Evolutionary conservation across 2,797 vertebrate genomes (phyloP), one percentile per base, ranked within the genome.

Genomic region (Trachops cirrhosus): DNA sequence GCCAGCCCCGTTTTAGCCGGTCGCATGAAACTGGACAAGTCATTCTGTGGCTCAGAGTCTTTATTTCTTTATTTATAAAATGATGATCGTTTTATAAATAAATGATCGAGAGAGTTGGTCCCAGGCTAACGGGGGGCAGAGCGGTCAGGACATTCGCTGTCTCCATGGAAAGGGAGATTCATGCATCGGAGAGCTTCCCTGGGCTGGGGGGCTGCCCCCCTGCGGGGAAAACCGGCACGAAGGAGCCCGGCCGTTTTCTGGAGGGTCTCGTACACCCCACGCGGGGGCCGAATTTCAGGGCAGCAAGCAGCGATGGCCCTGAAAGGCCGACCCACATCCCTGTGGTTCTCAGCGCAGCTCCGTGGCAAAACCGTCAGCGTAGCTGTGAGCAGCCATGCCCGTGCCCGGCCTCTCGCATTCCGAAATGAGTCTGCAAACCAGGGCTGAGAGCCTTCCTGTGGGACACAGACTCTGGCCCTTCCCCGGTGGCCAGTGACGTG

Each of bases 111-210:
- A 57, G 52, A 52, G 64, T 74, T 74, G 44, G 39, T 77, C 29
- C 37, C 73, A 59, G 54, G 34, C 44, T 83, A 89, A 70, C 59
- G 24, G 57, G 77, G 14, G 85, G 19, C 73, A 75, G 44, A 78
- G 88, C 19, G 75, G 54, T 26, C 39, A 80, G 83, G 57, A 94
- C 54, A 85, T 39, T 73, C 39, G 37, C 37, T 52, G 48, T 62
- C 90, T 93, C 46, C 68, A 9, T 57, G 62, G 74, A 95, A 87
- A 92, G 88, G 22, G 50, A 94, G 64, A 89, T 95, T 96, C 84
- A 80, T 3, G 12, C 18, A 48, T 67, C 71, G 77, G 68, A 79
- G 39, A 78, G 19, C 46, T 54, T 57, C 26, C 3, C 11, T 12
- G 54, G 54, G 24, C 5, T 2, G 22, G 54, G 24, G 54, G 68